Evolutionary conservation across 2,797 vertebrate species (phyloP).

Genomic region (Pseudochirops corinnae): DNA sequence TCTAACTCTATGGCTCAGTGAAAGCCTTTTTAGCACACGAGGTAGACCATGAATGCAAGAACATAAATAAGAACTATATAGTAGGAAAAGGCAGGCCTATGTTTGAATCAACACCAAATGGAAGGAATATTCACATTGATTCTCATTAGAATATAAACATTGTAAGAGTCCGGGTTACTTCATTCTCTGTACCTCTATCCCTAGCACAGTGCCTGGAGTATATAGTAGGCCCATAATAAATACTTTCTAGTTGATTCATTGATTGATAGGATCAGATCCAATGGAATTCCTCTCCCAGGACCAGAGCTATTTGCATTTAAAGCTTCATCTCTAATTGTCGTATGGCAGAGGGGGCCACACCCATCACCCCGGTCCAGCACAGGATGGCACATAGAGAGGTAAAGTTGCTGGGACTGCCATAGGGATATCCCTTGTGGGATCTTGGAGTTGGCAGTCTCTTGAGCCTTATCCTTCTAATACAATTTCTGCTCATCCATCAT

Average conservation of each 20-base stretch:
- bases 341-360: neutral
- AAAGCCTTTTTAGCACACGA: neutral
- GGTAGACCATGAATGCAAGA: neutral
- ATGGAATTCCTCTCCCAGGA: neutral
- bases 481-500: neutral
- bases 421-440: neutral
- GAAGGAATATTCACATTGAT: neutral
- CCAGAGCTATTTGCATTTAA: neutral
- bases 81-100: neutral
- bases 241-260: neutral
- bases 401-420: neutral
- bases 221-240: neutral
- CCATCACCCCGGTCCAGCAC: neutral
- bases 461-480: neutral
- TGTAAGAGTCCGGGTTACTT: neutral
- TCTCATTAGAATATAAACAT: neutral
- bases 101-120: neutral
- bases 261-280: neutral
- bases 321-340: neutral
- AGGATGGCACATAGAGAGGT: neutral
- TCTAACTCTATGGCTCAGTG: neutral
- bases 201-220: neutral
- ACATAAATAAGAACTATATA: neutral
- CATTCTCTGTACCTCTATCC: neutral
- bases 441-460: neutral